A percentile compares a stretch with the other conserved stretches of the same genome.
Evolutionary conservation across 2,797 vertebrate species (phyloP).

Genomic region (Odontamblyopus rebecca): DNA sequence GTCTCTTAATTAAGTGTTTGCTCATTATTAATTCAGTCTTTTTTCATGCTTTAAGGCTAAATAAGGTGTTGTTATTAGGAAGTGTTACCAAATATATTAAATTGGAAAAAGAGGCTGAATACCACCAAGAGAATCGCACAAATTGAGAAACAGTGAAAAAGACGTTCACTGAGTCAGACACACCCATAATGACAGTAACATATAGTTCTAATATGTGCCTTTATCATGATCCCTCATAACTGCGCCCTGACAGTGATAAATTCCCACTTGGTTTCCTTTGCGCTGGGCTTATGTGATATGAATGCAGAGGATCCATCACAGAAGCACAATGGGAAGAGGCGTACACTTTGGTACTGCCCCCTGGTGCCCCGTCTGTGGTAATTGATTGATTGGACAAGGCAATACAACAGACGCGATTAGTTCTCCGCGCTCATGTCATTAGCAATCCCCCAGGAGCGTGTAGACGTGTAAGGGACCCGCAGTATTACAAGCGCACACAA

Average conservation of each 20-base stretch:
- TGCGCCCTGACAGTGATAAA: constrained; percentile 14
- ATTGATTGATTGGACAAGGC: constrained; percentile 74
- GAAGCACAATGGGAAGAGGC: constrained; percentile 17
- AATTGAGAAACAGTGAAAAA: constrained; percentile 27
- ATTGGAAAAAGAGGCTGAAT: too few relatives aligned
- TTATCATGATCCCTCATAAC: constrained; percentile 19
- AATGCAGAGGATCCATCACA: constrained; percentile 20
- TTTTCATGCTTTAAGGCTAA: too few relatives aligned
- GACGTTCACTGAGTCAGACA: constrained; percentile 31
- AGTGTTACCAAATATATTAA: too few relatives aligned
- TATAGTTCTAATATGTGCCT: constrained; percentile 23
- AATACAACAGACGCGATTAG: constrained; percentile 73
- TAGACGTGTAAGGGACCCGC: constrained; percentile 46
- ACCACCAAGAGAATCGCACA: too few relatives aligned
- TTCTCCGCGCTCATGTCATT: constrained; percentile 66
- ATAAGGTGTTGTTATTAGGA: too few relatives aligned
- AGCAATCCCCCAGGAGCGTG: constrained; percentile 46
- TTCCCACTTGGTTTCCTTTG: background rate
- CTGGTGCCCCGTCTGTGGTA: constrained; percentile 42
- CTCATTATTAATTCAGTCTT: too few relatives aligned
- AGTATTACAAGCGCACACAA: constrained; percentile 14
- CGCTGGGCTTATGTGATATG: background rate
- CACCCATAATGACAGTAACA: constrained; percentile 35
- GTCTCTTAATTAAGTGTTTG: too few relatives aligned
- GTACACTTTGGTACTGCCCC: constrained; percentile 22